Conservation (phyloP, 2,797 vertebrate genomes). For the Anomalospiza imberbis region DNA sequence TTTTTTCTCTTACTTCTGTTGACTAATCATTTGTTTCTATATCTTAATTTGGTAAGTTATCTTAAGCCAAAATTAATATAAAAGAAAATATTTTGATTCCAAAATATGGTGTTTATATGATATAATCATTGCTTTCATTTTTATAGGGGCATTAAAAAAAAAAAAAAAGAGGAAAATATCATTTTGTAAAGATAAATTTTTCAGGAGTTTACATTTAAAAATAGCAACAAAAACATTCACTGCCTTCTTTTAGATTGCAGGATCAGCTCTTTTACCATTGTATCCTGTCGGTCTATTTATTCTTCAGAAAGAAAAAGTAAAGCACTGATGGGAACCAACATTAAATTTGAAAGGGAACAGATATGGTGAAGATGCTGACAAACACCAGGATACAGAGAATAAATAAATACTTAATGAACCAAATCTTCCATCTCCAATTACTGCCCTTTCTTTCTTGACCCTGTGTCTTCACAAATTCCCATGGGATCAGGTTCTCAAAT, state of each 20-base stretch:
- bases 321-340: background rate
- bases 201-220: background rate
- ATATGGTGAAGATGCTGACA: background rate
- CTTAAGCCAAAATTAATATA: background rate
- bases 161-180: rapidly evolving
- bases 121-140: background rate
- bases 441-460: background rate
- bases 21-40: background rate
- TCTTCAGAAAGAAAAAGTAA: background rate
- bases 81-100: background rate
- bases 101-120: background rate
- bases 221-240: background rate
- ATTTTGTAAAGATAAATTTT: background rate
- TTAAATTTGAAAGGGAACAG: background rate
- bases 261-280: background rate
- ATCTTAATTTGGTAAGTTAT: background rate
- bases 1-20: background rate
- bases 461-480: background rate
- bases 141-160: background rate
- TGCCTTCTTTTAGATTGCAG: background rate
- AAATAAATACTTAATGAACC: constrained; percentile 29
- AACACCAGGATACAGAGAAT: background rate
- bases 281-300: background rate
- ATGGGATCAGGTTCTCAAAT: background rate
- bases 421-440: constrained; percentile 12